Base-by-base conservation (phyloP, 2,113 vertebrate species). In the Microtus oregoni region DNA sequence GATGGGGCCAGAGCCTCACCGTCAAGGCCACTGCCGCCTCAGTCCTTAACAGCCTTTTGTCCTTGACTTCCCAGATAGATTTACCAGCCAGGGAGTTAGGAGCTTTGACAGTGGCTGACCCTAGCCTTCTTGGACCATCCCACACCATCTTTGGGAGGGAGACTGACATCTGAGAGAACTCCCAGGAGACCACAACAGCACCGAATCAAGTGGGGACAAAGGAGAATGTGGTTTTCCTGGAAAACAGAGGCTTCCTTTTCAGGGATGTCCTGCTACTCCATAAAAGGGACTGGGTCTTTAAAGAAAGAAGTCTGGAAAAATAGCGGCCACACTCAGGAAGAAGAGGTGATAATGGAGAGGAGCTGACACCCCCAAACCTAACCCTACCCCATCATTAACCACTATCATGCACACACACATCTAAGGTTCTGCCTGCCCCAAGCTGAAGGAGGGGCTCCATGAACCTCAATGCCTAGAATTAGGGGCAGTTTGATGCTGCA, bases 21-120 rank as follows among this genome's bases (percentile, higher is more conserved):
- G 20, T 22, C 0, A 1, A n/a, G 32, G 30, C 50, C 20, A 17
- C 47, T 12, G 55, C 30, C 1, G 30, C 11, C 15, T 41, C 20
- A 24, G 52, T 87, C 38, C 92, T 61, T 90, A 52, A 76, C 1
- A 26, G n/a, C 22, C 35, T 6, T 63, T 32, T 4, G 3, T 10
- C 88, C n/a, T 86, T 50, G 76, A 82, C 70, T 10, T 96, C 68
- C 75, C 30, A 77, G 50, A 47, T 12, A 75, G n/a, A 82, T 22
- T 20, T 35, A 12, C 61, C n/a, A 32, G 15, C 70, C 22, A 32
- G 44, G 67, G 38, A 35, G 58, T n/a, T 50, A 67, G 47, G 24
- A 38, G 47, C 22, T 83, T 24, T 67, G 44, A 75, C 7, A n/a
- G 58, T 30, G 13, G 26, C 12, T 47, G 26, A 77, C 13, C 50